Conservation (phyloP, 2,797 vertebrate genomes). For the Xenopus petersii region DNA sequence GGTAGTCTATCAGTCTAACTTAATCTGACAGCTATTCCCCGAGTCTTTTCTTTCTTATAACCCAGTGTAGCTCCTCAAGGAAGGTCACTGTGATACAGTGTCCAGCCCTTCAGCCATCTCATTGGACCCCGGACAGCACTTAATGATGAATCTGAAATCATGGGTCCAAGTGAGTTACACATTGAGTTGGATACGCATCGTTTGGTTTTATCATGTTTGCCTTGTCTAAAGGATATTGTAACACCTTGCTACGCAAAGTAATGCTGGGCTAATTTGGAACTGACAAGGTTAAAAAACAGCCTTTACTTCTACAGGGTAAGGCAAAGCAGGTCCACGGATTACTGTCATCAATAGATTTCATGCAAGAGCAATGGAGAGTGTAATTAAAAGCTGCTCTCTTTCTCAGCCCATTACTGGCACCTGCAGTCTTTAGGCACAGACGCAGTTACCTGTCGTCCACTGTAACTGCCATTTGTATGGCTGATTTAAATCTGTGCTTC, state of each 20-base stretch:
- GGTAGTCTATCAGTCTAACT: slow-evolving; percentile 7
- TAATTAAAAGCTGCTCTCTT: slow-evolving; percentile 50
- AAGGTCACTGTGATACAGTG: too few relatives aligned
- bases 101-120: not conserved
- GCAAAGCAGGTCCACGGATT: slow-evolving; percentile 30
- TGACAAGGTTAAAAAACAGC: slow-evolving; percentile 36
- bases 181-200: too few relatives aligned
- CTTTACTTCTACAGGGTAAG: slow-evolving; percentile 35
- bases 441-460: slow-evolving; percentile 33
- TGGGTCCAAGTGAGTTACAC: too few relatives aligned
- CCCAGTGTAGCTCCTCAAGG: not conserved
- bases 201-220: too few relatives aligned
- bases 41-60: not conserved
- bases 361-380: slow-evolving; percentile 44
- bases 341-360: slow-evolving; percentile 47
- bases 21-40: not conserved
- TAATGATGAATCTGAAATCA: not conserved
- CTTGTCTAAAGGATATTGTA: too few relatives aligned
- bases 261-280: slow-evolving; percentile 13
- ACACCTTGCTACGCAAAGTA: not conserved
- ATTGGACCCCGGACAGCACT: not conserved
- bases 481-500: not conserved
- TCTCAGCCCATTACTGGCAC: slow-evolving; percentile 43
- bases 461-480: slow-evolving; percentile 3
- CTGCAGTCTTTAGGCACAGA: slow-evolving; percentile 35